Evolutionary conservation across 2,113 vertebrate species (phyloP).

Genomic region (Lasiurus borealis): DNA sequence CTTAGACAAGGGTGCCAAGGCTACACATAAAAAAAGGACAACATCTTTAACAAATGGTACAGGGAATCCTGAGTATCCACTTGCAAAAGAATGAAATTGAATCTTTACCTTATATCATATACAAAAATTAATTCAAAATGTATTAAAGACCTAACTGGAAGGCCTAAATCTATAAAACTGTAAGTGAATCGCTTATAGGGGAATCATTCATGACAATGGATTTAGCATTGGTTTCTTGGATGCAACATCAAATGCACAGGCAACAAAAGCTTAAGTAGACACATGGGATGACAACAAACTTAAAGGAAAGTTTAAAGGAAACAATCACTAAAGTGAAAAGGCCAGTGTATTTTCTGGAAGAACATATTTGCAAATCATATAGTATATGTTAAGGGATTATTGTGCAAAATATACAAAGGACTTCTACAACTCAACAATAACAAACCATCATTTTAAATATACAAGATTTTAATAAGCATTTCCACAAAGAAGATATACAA

Average conservation of each 20-base stretch:
- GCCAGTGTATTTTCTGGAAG: neutral
- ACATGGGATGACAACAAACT: neutral
- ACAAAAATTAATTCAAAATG: neutral
- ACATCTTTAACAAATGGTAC: neutral
- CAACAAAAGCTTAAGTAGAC: neutral
- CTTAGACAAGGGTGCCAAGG: neutral
- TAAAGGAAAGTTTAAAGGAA: conserved; percentile 15
- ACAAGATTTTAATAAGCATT: neutral
- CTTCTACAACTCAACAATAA: neutral
- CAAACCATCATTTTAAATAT: neutral
- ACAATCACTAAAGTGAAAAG: neutral
- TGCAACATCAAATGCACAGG: neutral
- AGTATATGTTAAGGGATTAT: neutral
- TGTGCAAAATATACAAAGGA: neutral
- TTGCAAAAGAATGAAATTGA: neutral
- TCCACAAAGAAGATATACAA: neutral
- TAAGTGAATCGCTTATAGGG: neutral
- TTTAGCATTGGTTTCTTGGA: neutral
- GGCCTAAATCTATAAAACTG: neutral
- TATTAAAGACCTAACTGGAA: neutral
- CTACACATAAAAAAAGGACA: neutral
- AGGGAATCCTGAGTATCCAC: neutral
- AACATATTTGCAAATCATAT: neutral
- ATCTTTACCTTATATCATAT: neutral
- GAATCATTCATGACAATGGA: neutral